Percentiles rank a stretch among this genome's conserved stretches.
phyloP scores from a whole-genome alignment of 2,888 invertebrate species.

The Protodeltote pygarga region DNA sequence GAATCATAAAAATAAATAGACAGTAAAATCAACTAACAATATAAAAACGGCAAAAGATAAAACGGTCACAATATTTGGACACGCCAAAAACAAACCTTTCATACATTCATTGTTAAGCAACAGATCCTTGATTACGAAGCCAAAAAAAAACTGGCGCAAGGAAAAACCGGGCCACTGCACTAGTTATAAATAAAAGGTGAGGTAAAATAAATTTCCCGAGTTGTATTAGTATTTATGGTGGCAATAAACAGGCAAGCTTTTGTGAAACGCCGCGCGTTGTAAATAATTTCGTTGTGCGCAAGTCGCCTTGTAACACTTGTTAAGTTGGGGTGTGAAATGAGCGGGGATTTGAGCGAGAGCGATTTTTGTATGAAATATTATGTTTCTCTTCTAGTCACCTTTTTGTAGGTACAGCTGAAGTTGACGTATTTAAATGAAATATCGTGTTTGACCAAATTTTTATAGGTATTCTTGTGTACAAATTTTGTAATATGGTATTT shows the following conservation, averaged over 20 bases:
- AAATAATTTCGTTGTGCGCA: slow-evolving; percentile 83
- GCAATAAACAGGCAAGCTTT: slow-evolving; percentile 81
- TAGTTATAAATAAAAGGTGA: slow-evolving; percentile 82
- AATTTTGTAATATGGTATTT: too few relatives aligned
- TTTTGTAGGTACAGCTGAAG: too few relatives aligned
- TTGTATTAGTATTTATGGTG: slow-evolving; percentile 84
- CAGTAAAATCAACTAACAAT: not conserved
- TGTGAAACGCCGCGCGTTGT: slow-evolving; percentile 81
- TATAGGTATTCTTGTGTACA: too few relatives aligned
- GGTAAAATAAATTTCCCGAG: slow-evolving; percentile 82
- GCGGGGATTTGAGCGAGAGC: slow-evolving; percentile 28
- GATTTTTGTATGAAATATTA: slow-evolving; percentile 6
- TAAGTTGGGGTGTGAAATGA: slow-evolving; percentile 54
- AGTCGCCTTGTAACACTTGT: slow-evolving; percentile 78
- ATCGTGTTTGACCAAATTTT: too few relatives aligned
- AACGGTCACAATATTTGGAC: slow-evolving; percentile 37
- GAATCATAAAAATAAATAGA: not conserved
- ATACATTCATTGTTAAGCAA: slow-evolving; percentile 32
- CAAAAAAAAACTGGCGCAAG: slow-evolving; percentile 52
- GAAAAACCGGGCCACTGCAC: slow-evolving; percentile 66
- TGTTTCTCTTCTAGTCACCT: not conserved
- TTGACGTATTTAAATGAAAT: not conserved
- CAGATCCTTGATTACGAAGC: slow-evolving; percentile 28
- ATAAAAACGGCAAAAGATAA: slow-evolving; percentile 21
- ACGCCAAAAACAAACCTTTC: slow-evolving; percentile 18